phyloP scores from a whole-genome alignment of 2,888 invertebrate genomes.

The Steromphala cineraria region DNA sequence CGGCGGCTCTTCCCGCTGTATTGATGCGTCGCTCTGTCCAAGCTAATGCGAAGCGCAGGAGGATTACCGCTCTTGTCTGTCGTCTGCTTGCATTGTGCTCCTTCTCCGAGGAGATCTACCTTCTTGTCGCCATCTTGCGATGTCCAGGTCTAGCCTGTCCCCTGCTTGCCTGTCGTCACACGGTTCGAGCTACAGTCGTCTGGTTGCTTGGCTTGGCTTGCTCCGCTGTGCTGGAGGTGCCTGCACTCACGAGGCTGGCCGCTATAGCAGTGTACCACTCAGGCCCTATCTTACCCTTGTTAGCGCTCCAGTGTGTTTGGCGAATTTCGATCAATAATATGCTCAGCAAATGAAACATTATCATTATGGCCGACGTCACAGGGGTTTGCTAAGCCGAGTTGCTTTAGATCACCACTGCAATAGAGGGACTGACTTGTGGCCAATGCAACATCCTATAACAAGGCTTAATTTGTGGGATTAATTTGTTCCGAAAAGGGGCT shows the following conservation, averaged over 20 bases:
- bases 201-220: not conserved
- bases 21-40: too few relatives aligned
- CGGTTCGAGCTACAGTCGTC: not conserved
- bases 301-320: constrained; percentile 10
- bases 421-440: not conserved
- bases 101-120: not conserved
- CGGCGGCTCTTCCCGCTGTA: too few relatives aligned
- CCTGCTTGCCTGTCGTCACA: not conserved
- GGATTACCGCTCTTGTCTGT: too few relatives aligned
- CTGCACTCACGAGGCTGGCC: not conserved
- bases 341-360: constrained; percentile 16
- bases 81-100: too few relatives aligned
- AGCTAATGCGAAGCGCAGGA: too few relatives aligned
- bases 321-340: constrained; percentile 13
- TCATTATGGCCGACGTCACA: constrained; percentile 9
- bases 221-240: too few relatives aligned
- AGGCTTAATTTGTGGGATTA: not conserved
- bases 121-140: not conserved
- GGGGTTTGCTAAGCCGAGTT: not conserved
- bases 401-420: not conserved
- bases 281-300: not conserved
- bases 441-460: not conserved
- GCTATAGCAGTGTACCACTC: not conserved
- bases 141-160: not conserved
- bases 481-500: not conserved